phyloP scores from a whole-genome alignment of 1,140 invertebrate species.

The Atta colombica region DNA sequence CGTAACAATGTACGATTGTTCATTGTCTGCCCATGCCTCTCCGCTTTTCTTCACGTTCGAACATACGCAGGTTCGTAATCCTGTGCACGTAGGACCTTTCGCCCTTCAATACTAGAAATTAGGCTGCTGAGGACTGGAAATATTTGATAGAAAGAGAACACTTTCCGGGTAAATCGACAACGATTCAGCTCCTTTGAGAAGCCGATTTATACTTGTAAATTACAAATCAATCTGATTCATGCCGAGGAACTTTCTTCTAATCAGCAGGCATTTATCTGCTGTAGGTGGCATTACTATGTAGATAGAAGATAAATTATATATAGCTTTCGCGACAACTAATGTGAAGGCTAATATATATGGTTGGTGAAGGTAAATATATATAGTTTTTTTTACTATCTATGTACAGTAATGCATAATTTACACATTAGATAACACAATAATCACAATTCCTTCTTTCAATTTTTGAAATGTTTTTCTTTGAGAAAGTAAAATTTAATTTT shows the following conservation, averaged over 20 bases:
- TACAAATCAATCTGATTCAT: slow-evolving; percentile 10
- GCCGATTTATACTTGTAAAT: not conserved
- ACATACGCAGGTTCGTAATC: slow-evolving; percentile 71
- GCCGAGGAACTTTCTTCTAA: not conserved
- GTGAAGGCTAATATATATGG: slow-evolving; percentile 4
- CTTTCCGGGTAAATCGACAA: not conserved
- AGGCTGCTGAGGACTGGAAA: slow-evolving; percentile 14
- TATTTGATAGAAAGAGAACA: slow-evolving; percentile 3
- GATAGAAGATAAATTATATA: not conserved
- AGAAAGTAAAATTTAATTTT: not conserved
- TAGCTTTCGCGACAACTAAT: not conserved
- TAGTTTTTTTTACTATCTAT: not conserved
- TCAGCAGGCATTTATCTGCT: not conserved
- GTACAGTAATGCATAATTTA: slow-evolving; percentile 11
- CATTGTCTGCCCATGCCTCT: slow-evolving; percentile 83
- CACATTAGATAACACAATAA: not conserved
- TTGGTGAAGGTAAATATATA: not conserved
- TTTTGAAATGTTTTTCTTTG: not conserved
- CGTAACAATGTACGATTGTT: slow-evolving; percentile 87
- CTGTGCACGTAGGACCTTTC: slow-evolving; percentile 37
- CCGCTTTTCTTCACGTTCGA: slow-evolving; percentile 71
- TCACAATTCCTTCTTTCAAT: not conserved
- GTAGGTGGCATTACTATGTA: not conserved
- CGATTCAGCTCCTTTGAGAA: not conserved
- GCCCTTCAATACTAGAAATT: slow-evolving; percentile 21